Evolutionary conservation across 2,888 invertebrate species (phyloP), one percentile per base, ranked within the genome.

Genomic region (Drosophila ustulata): DNA sequence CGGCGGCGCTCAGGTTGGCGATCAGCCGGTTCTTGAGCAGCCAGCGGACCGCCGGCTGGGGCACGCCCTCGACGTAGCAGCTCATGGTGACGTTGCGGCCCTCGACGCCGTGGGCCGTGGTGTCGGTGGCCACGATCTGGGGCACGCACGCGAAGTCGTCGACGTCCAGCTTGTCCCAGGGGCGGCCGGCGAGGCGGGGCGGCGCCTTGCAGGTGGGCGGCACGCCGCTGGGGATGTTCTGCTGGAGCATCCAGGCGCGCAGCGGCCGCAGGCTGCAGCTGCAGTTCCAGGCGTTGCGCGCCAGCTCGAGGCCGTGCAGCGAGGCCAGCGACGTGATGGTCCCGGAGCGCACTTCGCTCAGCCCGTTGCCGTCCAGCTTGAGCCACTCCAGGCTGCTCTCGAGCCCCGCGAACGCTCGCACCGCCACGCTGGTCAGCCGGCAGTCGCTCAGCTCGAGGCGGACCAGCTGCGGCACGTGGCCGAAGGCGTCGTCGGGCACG

Each of bases 281-380:
- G 91, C 97, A 97, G 91, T 96, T 96, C 96, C 97, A 97, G 0
- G 95, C 96, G 92, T 97, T 97, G 67, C 94, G 94, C n/a, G 95
- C 95, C 74, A 97, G 92, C 84, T 96, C 96, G 70, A 97, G 92
- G 11, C 96, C 96, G 88, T 96, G 95, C 56, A 97, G 92, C 73
- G 94, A 95, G 74, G 95, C 93, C 49, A 97, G 92, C 8, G 95
- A 94, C 1, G 95, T 95, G 68, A 97, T 93, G 9, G 95, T 94
- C 37, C 94, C 94, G 11, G 96, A 94, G 63, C 94, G 93, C 11
- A 96, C 93, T 68, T 95, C 94, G 52, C 94, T 93, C 71, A 97
- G 90, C 88, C 94, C 94, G 90, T 97, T 97, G 80, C 95, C 95
- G 89, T 96, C 96, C 61, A 97, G 92, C 90, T 96, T 96, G 66